Evolutionary conservation across 2,888 invertebrate genomes (phyloP).

Genomic region (Acanthosepion lycidas): DNA sequence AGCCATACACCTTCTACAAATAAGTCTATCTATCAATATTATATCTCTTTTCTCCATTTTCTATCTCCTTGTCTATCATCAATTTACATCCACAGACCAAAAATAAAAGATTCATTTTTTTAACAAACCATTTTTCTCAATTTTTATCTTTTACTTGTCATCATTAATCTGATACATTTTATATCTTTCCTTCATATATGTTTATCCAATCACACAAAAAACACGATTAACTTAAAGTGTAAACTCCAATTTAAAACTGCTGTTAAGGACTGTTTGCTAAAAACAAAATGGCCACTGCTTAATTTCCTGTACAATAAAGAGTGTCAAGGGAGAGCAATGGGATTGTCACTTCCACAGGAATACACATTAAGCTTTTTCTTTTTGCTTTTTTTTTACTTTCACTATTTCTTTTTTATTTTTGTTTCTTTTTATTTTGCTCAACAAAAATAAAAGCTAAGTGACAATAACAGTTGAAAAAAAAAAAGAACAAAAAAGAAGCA

Average conservation of each 20-base stretch:
- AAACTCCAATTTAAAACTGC: neutral
- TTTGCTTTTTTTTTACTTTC: neutral
- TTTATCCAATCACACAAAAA: neutral
- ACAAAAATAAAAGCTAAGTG: neutral
- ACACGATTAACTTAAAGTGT: neutral
- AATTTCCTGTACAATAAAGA: constrained; percentile 33
- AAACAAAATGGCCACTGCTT: constrained; percentile 1
- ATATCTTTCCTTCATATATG: neutral
- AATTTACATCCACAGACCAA: neutral
- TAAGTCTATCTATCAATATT: neutral
- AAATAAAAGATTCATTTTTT: neutral
- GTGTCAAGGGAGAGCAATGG: neutral
- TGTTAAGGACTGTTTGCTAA: constrained; percentile 4
- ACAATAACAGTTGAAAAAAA: neutral
- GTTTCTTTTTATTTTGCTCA: neutral
- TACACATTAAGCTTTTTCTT: neutral
- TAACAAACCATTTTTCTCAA: neutral
- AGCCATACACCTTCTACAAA: neutral
- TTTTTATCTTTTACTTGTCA: neutral
- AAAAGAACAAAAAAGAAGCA: neutral
- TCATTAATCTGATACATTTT: neutral
- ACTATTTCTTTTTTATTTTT: neutral
- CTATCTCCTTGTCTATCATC: constrained; percentile 14
- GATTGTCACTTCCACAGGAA: constrained; percentile 22
- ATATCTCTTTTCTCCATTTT: neutral